Evolutionary conservation across 2,113 vertebrate genomes (phyloP).

Genomic region (Ciconia stormi): DNA sequence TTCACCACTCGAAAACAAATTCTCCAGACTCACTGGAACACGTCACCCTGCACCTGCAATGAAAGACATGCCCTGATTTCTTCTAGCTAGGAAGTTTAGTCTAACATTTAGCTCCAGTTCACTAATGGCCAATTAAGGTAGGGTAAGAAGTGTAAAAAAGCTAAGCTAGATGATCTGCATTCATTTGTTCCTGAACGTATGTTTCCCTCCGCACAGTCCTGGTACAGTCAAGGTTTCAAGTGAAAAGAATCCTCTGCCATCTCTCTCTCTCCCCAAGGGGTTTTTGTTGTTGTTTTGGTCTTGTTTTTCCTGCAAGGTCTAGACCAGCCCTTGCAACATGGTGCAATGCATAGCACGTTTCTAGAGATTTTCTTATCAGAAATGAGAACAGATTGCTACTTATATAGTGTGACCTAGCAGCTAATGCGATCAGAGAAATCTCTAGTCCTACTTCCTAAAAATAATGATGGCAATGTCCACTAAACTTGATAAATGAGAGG

Average conservation of each 20-base stretch:
- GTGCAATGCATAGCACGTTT: not conserved
- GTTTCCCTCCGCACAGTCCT: not conserved
- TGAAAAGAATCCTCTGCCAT: not conserved
- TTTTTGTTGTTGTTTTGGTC: not conserved
- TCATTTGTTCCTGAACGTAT: fast-evolving
- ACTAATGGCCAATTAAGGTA: not conserved
- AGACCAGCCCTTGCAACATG: not conserved
- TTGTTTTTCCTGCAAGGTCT: not conserved
- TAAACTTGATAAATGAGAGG: not conserved
- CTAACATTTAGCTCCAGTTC: not conserved
- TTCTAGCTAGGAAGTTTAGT: not conserved
- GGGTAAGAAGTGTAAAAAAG: not conserved
- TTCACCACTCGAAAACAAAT: not conserved
- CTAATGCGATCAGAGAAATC: not conserved
- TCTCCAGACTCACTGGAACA: not conserved
- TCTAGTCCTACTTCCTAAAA: not conserved
- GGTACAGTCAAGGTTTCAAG: not conserved
- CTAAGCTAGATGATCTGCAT: fast-evolving
- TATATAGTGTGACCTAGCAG: not conserved
- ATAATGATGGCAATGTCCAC: not conserved
- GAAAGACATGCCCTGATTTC: not conserved
- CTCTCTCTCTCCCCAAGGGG: not conserved
- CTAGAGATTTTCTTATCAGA: not conserved
- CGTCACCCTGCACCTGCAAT: not conserved
- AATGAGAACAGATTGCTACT: not conserved